phyloP scores from a whole-genome alignment of 2,113 vertebrate genomes.

The Cephalopterus ornatus region DNA sequence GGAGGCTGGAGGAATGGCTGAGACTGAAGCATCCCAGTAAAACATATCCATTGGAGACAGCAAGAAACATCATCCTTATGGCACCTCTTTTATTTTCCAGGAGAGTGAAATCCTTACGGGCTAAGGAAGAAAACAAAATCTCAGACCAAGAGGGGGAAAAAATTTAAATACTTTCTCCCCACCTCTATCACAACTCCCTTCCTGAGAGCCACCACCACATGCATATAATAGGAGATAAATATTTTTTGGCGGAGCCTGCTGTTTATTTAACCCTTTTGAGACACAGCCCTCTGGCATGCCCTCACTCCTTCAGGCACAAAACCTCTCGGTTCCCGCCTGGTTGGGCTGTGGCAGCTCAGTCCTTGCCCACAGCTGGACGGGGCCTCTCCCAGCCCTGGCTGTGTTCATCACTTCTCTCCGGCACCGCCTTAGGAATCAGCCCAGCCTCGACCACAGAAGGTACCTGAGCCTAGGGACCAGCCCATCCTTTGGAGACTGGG shows the following conservation, averaged over 20 bases:
- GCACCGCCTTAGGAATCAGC: neutral
- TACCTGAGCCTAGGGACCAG: neutral
- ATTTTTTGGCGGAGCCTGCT: neutral
- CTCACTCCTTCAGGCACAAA: neutral
- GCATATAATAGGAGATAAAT: slow-evolving; percentile 10
- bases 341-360: neutral
- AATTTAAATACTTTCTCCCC: neutral
- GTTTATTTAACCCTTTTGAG: slow-evolving; percentile 58
- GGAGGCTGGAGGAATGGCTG: neutral
- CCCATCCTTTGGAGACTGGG: neutral
- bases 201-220: neutral
- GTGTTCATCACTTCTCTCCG: neutral
- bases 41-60: fast-evolving
- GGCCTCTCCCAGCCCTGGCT: neutral
- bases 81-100: neutral
- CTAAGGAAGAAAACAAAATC: neutral
- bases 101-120: neutral
- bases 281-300: neutral
- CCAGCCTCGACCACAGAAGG: neutral
- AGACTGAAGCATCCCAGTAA: neutral
- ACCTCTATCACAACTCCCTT: neutral
- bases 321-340: neutral
- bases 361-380: neutral
- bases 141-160: neutral
- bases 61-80: neutral